A percentile compares a stretch with the other conserved stretches of the same genome.
phyloP scores from a whole-genome alignment of 2,888 invertebrate genomes.

The Amphipyra tragopoginis region DNA sequence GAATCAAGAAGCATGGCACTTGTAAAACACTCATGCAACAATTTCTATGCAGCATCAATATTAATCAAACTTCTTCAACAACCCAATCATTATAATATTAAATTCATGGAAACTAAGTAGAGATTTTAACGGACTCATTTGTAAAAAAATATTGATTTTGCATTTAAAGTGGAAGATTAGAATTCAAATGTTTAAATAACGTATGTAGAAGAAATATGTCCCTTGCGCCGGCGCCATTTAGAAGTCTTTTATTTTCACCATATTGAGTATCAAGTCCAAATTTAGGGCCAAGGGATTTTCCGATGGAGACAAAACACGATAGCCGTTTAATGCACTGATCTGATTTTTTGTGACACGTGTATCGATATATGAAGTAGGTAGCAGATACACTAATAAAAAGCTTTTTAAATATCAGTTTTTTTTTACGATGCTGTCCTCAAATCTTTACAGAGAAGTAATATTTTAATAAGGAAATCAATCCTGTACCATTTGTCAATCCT shows the following conservation, averaged over 20 bases:
- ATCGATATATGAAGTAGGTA: neutral
- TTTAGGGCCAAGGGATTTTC: slow-evolving; percentile 1
- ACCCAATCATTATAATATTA: slow-evolving; percentile 7
- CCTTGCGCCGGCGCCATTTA: slow-evolving; percentile 16
- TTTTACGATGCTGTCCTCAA: too few species aligned
- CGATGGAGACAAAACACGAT: slow-evolving; percentile 9
- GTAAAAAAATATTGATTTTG: slow-evolving; percentile 27
- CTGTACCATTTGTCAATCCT: neutral
- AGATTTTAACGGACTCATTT: slow-evolving; percentile 8
- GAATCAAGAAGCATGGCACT: neutral
- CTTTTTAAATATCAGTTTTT: neutral
- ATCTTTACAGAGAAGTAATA: too few species aligned
- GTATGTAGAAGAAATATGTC: slow-evolving; percentile 22
- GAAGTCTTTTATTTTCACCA: slow-evolving; percentile 25
- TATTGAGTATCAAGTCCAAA: slow-evolving; percentile 5
- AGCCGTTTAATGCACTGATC: neutral
- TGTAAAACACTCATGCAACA: neutral
- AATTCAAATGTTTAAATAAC: slow-evolving; percentile 32
- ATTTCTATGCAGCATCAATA: slow-evolving; percentile 1
- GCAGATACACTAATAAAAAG: neutral
- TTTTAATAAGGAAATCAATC: neutral
- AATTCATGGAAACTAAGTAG: slow-evolving; percentile 3
- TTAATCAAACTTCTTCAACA: slow-evolving; percentile 4
- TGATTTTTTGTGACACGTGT: neutral
- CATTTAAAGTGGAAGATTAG: slow-evolving; percentile 28